A percentile compares a stretch with the other conserved stretches of the same genome.
Conservation (phyloP, 2,797 vertebrate genomes). For the Hippocampus kuda region DNA sequence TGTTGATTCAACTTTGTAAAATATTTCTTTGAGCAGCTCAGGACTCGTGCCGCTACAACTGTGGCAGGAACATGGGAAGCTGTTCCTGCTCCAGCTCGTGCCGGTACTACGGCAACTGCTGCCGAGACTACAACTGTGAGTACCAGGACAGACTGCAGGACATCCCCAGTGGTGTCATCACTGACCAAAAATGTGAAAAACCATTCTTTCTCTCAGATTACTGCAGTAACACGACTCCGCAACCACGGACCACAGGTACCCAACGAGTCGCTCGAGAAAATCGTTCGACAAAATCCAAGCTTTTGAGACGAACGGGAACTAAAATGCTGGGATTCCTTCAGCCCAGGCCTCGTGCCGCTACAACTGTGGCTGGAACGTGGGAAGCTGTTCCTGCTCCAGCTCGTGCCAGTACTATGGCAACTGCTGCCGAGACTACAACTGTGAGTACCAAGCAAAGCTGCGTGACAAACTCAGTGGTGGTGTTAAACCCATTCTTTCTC, state of each 20-base stretch:
- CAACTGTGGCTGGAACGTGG: constrained; percentile 18
- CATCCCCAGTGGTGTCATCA: neutral
- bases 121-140: constrained; percentile 38
- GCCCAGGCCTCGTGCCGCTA: constrained; percentile 24
- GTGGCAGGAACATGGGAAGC: constrained; percentile 17
- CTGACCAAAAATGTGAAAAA: neutral
- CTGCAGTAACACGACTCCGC: neutral
- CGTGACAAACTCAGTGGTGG: neutral
- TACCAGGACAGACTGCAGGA: no score
- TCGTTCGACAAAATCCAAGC: no score
- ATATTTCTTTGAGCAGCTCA: neutral
- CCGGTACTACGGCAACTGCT: constrained; percentile 40
- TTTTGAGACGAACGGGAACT: no score
- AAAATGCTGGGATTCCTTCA: neutral
- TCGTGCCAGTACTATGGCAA: no score
- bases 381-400: no score
- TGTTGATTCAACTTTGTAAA: neutral
- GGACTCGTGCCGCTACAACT: constrained; percentile 36
- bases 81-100: constrained; percentile 49
- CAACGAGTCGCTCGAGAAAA: no score
- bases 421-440: constrained; percentile 47
- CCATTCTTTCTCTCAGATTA: constrained; percentile 1
- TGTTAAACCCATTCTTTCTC: neutral
- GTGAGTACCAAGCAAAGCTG: constrained; percentile 8
- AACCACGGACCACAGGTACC: neutral